Percentiles rank a stretch among this genome's conserved stretches.
Evolutionary conservation across 2,113 vertebrate genomes (phyloP).

Genomic region (Perccottus glenii): DNA sequence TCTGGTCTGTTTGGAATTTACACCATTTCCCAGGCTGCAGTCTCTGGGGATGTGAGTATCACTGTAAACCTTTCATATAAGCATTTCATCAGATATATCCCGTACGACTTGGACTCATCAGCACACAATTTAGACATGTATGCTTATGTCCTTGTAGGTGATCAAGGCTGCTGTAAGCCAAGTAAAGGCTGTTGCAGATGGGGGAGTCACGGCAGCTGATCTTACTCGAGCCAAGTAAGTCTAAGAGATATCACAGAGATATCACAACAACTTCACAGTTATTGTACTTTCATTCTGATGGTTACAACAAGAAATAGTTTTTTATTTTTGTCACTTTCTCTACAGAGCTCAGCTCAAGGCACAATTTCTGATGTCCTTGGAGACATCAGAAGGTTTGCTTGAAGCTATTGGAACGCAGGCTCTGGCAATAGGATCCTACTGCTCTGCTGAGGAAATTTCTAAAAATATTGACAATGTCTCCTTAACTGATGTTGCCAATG

Average conservation of each 20-base stretch:
- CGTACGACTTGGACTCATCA: no score
- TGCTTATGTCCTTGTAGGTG: conserved; percentile 76
- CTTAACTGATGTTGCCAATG: conserved; percentile 85
- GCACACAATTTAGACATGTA: background rate
- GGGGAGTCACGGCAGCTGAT: conserved; percentile 83
- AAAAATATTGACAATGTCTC: conserved; percentile 88
- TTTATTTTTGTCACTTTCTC: background rate
- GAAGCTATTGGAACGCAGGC: conserved; percentile 88
- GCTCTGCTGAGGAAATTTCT: conserved; percentile 75
- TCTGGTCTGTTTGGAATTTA: conserved; percentile 95
- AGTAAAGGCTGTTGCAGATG: conserved; percentile 86
- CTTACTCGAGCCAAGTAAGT: conserved; percentile 92
- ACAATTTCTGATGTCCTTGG: conserved; percentile 87
- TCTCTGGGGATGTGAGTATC: conserved; percentile 84
- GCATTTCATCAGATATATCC: background rate
- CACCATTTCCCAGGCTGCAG: conserved; percentile 83
- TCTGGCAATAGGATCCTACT: conserved; percentile 80
- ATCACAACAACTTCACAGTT: background rate
- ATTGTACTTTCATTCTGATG: background rate
- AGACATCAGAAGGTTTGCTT: conserved; percentile 85
- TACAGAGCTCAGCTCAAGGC: conserved; percentile 88
- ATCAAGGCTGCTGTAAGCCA: conserved; percentile 88
- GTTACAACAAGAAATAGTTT: background rate
- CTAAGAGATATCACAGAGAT: background rate
- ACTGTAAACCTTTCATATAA: background rate